phyloP scores from a whole-genome alignment of 2,797 vertebrate genomes.

The Argyrosomus regius region DNA sequence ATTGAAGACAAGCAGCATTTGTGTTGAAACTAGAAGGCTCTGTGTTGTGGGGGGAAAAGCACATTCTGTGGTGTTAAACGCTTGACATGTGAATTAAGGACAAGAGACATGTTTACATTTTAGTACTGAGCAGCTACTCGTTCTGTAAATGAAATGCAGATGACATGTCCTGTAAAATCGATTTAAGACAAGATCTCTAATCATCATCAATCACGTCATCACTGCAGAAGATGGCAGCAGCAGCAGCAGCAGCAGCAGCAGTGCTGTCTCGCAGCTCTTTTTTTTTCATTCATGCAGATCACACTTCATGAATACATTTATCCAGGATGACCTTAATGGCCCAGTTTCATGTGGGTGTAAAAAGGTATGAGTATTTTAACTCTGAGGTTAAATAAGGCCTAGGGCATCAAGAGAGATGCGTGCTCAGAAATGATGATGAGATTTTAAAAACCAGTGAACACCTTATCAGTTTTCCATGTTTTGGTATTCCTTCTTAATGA shows the following conservation, averaged over 20 bases:
- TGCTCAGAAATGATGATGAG: slow-evolving; percentile 62
- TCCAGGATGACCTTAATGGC: slow-evolving; percentile 77
- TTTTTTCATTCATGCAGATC: slow-evolving; percentile 72
- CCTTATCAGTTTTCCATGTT: slow-evolving; percentile 72
- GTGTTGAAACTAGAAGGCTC: slow-evolving; percentile 4
- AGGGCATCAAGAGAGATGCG: slow-evolving; percentile 62
- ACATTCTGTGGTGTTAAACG: slow-evolving; percentile 11
- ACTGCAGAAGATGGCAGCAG: slow-evolving; percentile 43
- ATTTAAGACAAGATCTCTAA: slow-evolving; percentile 77
- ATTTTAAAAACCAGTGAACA: slow-evolving; percentile 53
- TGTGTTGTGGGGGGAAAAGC: slow-evolving; percentile 6
- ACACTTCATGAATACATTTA: slow-evolving; percentile 81
- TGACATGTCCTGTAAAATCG: slow-evolving; percentile 73
- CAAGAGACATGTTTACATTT: slow-evolving; percentile 66
- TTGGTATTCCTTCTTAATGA: slow-evolving; percentile 71
- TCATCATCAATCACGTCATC: slow-evolving; percentile 76
- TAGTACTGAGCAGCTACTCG: slow-evolving; percentile 39
- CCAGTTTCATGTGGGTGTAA: slow-evolving; percentile 71
- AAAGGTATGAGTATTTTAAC: slow-evolving; percentile 74
- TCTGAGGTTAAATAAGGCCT: slow-evolving; percentile 78
- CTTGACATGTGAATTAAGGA: slow-evolving; percentile 52
- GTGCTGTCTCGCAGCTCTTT: slow-evolving; percentile 47
- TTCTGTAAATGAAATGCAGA: slow-evolving; percentile 74
- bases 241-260: slow-evolving; percentile 20
- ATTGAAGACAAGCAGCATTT: slow-evolving; percentile 83